Base-by-base conservation (phyloP, 1,140 invertebrate genomes). In the Chelonus insularis region DNA sequence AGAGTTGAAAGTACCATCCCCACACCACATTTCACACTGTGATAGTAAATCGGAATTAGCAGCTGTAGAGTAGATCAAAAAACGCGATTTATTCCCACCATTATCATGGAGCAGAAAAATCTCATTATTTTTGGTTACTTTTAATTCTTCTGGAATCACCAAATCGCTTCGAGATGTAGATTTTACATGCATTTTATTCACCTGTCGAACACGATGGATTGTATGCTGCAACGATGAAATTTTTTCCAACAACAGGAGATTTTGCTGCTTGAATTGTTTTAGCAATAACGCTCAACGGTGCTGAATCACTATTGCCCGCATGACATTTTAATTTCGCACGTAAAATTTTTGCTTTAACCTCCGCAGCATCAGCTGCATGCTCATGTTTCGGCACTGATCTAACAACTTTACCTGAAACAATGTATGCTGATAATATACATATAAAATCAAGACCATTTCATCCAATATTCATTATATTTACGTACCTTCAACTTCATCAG, bases 1-100 rank as follows among this genome's bases (percentile, higher is more conserved):
- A n/a, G 18, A 41, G 11, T 2, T n/a, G 12, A 57, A 57, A 4
- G 54, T 57, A 1, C 54, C 54, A 23, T 57, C 54, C 14, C 36
- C 8, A 9, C 16, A 21, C 54, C 37, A 57, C 1, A 57, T 14
- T 14, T 57, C 54, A 32, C 54, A 43, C 1, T 21, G 4, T 4
- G 54, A n/a, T 41, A 57, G 25, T 25, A 8, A 21, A 9, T 41
- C 11, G 4, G 23, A 18, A 39, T 57, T 57, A 11, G 16, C 2
- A n/a, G n/a, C 7, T 3, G 54, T 57, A 41, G 36, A 25, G n/a
- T 21, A 57, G 5, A 57, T 39, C 20, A 43, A 41, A n/a, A 25
- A 41, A 57, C 6, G n/a, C 54, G 20, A 41, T 37, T 11, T 16
- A 16, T 6, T 18, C 2, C 18, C 1, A 7, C 21, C 45, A 48